Conservation (phyloP, 2,113 vertebrate genomes). For the Hyla sarda region DNA sequence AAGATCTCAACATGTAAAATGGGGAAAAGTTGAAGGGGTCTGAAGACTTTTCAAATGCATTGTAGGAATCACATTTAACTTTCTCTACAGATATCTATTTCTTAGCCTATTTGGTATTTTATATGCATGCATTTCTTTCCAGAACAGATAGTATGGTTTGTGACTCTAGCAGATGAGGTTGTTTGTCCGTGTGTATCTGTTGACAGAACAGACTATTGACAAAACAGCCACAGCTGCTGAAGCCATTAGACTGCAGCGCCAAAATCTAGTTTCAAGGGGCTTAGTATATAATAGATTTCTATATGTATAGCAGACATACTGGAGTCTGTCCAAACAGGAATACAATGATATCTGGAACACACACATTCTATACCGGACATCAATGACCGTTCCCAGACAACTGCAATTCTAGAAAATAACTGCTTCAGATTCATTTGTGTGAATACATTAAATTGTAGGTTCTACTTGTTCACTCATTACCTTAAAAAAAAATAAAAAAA, state of each 20-base stretch:
- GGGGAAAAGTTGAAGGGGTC: too few species aligned
- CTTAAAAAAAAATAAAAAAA: too few species aligned
- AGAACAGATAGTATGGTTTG: not conserved
- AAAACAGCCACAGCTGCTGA: constrained; percentile 34
- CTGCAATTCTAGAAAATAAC: not conserved
- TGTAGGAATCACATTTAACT: too few species aligned
- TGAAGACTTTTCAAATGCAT: too few species aligned
- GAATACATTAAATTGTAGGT: not conserved
- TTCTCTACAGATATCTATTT: too few species aligned
- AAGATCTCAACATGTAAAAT: too few species aligned
- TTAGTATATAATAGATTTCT: constrained; percentile 48
- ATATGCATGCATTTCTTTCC: too few species aligned
- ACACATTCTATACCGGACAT: constrained; percentile 34
- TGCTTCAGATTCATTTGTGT: not conserved
- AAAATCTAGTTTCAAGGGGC: constrained; percentile 36
- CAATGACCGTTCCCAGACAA: constrained; percentile 2
- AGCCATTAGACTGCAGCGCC: constrained; percentile 27
- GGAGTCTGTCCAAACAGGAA: constrained; percentile 40
- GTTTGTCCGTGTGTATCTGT: constrained; percentile 33
- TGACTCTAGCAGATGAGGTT: not conserved
- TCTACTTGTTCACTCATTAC: not conserved
- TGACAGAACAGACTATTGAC: constrained; percentile 23
- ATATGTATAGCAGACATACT: constrained; percentile 49
- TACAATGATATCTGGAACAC: constrained; percentile 33
- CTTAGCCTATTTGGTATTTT: too few species aligned